Base-by-base conservation (phyloP, 2,113 vertebrate genomes). In the Pipa parva region DNA sequence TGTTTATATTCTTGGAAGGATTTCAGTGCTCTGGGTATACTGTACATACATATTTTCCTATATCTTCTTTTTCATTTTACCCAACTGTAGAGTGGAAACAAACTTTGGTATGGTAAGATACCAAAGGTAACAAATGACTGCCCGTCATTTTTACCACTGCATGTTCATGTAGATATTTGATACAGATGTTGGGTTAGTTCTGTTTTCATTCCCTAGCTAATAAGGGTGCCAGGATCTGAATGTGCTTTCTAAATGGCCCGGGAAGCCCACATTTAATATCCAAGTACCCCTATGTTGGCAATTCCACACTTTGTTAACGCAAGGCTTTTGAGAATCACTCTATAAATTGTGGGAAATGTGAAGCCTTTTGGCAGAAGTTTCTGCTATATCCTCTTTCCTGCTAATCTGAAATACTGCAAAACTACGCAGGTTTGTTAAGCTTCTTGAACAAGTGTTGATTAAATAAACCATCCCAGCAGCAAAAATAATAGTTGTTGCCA, bases 181-280 rank as follows among this genome's bases (percentile, higher is more conserved):
- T 60, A 49, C 57, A 42, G 45, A 60, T 42, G 56, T 24, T 52
- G 63, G 63, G 42, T 65, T 37, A 39, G 45, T 31, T 60, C 60
- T 69, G 57, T 60, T 52, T 28, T 61, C 37, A 29, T 63, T 73
- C 6, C 58, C 58, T 61, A 7, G 0, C 73, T 64, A 48, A 55
- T 29, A 75, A 63, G 6, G 63, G 66, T 70, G 5, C 73, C 65
- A 69, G 24, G 60, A 71, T n/a, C 74, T 8, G 27, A 63, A 20
- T 76, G 24, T 72, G 75, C 52, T 3, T 15, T 67, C 1, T 13
- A 3, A 62, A 64, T 63, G 56, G 55, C 62, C 13, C 29, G 46
- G 45, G 18, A 28, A 51, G 13, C 61, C 26, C 11, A 17, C 17
- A 63, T 13, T 63, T 26, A 52, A 52, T 22, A 36, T 5, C 46